Percentiles rank a stretch among this genome's conserved stretches.
Evolutionary conservation across 1,140 invertebrate species (phyloP).

Genomic region (Bradynema listronoti): DNA sequence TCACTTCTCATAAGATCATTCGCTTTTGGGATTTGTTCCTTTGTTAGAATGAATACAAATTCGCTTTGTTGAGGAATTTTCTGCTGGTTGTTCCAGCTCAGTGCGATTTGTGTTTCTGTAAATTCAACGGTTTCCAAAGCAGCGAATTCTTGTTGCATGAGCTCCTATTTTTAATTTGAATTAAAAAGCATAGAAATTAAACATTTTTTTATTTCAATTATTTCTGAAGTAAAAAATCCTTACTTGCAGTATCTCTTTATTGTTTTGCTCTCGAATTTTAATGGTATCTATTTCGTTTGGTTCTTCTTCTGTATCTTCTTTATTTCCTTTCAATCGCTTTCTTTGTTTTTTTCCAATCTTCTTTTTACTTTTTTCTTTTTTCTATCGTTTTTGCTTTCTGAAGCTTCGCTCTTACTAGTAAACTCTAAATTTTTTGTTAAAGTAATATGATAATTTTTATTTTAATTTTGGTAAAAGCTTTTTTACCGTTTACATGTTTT

Average conservation of each 20-base stretch:
- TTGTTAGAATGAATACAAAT: constrained; percentile 7
- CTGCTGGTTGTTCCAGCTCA: neutral
- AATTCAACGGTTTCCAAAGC: neutral
- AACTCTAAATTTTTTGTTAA: no score
- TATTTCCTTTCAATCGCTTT: neutral
- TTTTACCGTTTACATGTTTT: no score
- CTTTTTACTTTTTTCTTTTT: no score
- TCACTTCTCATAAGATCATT: neutral
- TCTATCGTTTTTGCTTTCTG: no score
- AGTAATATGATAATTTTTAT: no score
- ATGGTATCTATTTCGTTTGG: no score
- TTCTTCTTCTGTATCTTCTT: neutral
- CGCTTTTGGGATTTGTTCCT: neutral
- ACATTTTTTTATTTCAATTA: neutral
- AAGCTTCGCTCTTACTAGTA: no score
- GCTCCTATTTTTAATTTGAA: neutral
- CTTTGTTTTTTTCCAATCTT: neutral
- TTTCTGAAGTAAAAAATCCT: neutral
- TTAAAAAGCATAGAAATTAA: neutral
- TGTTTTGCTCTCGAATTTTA: neutral
- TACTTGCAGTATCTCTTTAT: neutral
- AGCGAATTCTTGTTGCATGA: constrained; percentile 3
- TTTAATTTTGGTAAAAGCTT: no score
- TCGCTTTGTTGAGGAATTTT: neutral
- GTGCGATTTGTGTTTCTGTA: neutral